These are phyloP conservation scores for Picathartes gymnocephalus DNA, from an alignment of 2,113 vertebrate genomes.

Conservation along the genomic window DNA sequence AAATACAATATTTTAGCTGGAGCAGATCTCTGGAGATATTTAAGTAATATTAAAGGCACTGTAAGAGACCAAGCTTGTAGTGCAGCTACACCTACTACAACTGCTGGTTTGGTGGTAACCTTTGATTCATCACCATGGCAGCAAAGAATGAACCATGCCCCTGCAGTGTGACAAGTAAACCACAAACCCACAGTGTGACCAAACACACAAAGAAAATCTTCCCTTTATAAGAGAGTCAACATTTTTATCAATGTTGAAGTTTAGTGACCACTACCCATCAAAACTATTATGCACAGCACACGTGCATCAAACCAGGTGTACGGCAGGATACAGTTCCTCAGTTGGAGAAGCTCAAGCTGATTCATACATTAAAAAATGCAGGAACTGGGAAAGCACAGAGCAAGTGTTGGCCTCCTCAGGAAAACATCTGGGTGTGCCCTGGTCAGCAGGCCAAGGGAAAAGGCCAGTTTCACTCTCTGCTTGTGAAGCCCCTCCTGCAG, in stretches of 20 bases:
- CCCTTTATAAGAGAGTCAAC: not conserved
- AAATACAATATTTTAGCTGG: not conserved
- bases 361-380: not conserved
- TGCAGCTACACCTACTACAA: not conserved
- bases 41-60: not conserved
- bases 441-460: not conserved
- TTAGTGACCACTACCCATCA: not conserved
- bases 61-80: not conserved
- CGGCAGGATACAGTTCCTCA: not conserved
- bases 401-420: not conserved
- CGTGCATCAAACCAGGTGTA: rapidly evolving
- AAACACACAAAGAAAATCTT: not conserved
- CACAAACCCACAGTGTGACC: not conserved
- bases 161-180: not conserved
- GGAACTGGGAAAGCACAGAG: not conserved
- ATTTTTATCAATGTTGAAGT: not conserved
- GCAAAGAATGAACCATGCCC: not conserved
- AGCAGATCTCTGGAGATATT: not conserved
- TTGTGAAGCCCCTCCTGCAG: not conserved
- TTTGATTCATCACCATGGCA: not conserved
- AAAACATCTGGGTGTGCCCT: not conserved
- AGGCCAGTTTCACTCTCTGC: not conserved
- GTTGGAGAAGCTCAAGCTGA: not conserved
- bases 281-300: not conserved
- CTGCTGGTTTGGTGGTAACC: not conserved